Conservation (phyloP, 2,888 invertebrate genomes). For the Griposia aprilina region DNA sequence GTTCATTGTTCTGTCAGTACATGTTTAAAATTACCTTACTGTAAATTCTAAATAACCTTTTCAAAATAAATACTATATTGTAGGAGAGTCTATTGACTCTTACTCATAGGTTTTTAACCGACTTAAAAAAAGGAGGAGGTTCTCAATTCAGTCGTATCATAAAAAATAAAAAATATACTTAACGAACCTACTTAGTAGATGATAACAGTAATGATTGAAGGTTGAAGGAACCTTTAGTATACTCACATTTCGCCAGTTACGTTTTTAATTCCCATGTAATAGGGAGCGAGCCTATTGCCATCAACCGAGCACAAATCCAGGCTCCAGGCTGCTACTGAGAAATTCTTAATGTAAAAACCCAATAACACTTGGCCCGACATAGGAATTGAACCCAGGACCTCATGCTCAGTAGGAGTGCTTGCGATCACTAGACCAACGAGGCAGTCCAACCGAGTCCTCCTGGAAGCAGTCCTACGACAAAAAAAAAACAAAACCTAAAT, state of each 20-base stretch:
- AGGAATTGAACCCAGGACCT: neutral
- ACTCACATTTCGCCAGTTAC: neutral
- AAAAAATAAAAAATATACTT: no score
- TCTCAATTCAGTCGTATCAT: no score
- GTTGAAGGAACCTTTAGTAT: no score
- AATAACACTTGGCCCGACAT: neutral
- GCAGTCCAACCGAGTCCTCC: neutral
- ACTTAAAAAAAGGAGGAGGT: no score
- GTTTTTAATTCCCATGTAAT: neutral
- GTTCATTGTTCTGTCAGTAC: slow-evolving; percentile 40
- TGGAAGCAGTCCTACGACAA: neutral
- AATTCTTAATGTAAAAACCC: neutral
- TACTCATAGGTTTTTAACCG: neutral
- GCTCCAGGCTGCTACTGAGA: neutral
- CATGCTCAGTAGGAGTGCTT: neutral
- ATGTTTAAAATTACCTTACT: neutral
- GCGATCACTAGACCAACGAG: neutral
- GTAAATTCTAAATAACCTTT: slow-evolving; percentile 23
- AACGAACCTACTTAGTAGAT: neutral
- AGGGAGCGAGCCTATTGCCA: neutral
- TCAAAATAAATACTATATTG: slow-evolving; percentile 9
- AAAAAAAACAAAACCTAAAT: neutral
- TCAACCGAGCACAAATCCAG: neutral
- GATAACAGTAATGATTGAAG: no score
- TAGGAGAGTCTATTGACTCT: slow-evolving; percentile 10